Conservation (phyloP, 2,797 vertebrate species). For the Glyptemys insculpta region DNA sequence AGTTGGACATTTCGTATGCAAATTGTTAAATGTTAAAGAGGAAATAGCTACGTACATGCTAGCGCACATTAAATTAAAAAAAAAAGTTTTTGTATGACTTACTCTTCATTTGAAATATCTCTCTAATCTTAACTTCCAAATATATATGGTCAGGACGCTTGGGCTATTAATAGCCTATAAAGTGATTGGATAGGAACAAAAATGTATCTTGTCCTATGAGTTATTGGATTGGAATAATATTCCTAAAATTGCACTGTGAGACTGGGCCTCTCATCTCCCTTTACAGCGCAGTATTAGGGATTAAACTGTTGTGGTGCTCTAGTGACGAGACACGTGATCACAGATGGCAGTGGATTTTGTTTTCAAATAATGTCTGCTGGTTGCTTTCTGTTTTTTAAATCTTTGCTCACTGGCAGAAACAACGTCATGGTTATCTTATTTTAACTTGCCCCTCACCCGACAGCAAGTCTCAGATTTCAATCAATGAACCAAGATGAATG, state of each 20-base stretch:
- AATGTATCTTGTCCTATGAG: fast-evolving
- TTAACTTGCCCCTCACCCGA: background rate
- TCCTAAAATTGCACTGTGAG: background rate
- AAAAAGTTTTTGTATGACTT: background rate
- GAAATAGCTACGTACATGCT: background rate
- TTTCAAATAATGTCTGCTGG: background rate
- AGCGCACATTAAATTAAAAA: background rate
- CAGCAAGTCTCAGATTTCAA: background rate
- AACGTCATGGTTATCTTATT: background rate
- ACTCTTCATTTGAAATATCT: background rate
- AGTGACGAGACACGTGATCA: background rate
- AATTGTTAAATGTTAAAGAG: background rate
- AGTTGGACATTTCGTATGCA: background rate
- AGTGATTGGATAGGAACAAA: background rate
- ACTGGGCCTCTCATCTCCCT: background rate
- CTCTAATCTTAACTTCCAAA: background rate
- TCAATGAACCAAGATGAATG: slow-evolving; percentile 21
- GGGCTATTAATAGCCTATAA: background rate
- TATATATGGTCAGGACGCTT: background rate
- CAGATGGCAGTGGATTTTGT: background rate
- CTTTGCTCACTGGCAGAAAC: background rate
- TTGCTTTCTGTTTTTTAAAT: background rate
- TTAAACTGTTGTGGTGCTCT: background rate
- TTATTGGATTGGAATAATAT: background rate
- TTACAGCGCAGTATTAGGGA: background rate